Percentiles rank a stretch among this genome's conserved stretches.
phyloP scores from a whole-genome alignment of 2,113 vertebrate species.

The Leptosomus discolor region DNA sequence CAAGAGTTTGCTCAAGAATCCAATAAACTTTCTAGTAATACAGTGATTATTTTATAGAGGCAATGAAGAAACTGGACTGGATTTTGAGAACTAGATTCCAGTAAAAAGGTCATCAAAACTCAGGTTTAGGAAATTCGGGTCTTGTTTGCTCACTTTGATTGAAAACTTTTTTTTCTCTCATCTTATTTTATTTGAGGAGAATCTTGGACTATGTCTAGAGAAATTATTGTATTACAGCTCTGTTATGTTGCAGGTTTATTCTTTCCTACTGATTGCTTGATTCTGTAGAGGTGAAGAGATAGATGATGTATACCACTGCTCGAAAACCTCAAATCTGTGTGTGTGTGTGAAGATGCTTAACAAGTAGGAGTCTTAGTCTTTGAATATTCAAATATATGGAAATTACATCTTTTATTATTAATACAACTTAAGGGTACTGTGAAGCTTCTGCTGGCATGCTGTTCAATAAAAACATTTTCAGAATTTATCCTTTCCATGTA shows the following conservation, averaged over 20 bases:
- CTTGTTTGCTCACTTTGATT: neutral
- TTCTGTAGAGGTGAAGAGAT: neutral
- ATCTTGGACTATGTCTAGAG: neutral
- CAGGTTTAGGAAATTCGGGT: neutral
- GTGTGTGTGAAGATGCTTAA: neutral
- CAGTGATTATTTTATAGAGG: neutral
- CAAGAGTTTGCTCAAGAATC: neutral
- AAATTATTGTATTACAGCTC: neutral
- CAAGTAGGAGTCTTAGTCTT: neutral
- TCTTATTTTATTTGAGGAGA: neutral
- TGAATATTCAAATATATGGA: neutral
- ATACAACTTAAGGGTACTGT: neutral
- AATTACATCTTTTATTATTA: neutral
- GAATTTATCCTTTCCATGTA: rapidly evolving
- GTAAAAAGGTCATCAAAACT: neutral
- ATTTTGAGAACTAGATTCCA: neutral
- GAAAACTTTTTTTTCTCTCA: neutral
- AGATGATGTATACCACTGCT: neutral
- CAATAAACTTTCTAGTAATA: neutral
- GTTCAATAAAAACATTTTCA: neutral
- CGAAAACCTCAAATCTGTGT: neutral
- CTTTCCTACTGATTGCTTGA: neutral
- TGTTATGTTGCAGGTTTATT: neutral
- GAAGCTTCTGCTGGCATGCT: neutral
- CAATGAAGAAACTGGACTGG: neutral